Percentiles rank a stretch among this genome's conserved stretches.
These are phyloP conservation scores for Alentia gelatinosa DNA, from an alignment of 2,888 invertebrate genomes.

Conservation along the genomic window DNA sequence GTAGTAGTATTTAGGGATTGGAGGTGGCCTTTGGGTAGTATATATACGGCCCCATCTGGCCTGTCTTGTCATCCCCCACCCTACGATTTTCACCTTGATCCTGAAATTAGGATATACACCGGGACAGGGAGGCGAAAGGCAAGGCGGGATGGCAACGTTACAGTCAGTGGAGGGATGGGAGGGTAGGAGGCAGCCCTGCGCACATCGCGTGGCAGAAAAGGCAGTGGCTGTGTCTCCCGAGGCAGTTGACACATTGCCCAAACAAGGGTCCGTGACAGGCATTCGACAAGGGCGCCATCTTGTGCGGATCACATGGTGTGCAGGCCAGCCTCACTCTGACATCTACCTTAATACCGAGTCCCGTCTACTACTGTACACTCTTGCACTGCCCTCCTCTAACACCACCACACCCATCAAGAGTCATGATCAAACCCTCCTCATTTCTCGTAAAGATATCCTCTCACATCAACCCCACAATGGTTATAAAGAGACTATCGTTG, in stretches of 20 bases:
- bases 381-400: background rate
- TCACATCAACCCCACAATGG: no score
- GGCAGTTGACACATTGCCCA: background rate
- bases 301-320: background rate
- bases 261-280: background rate
- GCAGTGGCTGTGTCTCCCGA: background rate
- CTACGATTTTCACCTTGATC: no score
- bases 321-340: background rate
- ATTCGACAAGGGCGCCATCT: background rate
- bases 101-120: no score
- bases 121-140: no score
- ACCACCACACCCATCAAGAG: background rate
- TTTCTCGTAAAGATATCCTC: no score
- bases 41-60: no score
- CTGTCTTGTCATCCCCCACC: no score
- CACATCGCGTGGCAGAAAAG: background rate
- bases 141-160: background rate
- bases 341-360: background rate
- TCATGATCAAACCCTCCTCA: no score
- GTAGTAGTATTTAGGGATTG: no score
- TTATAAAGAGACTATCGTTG: no score
- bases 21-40: no score
- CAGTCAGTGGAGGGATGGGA: background rate
- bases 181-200: background rate
- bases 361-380: background rate